A percentile compares a stretch with the other conserved stretches of the same genome.
These are phyloP conservation scores for Sinocyclocheilus grahami DNA, from an alignment of 2,113 vertebrate genomes.

Conservation along the genomic window DNA sequence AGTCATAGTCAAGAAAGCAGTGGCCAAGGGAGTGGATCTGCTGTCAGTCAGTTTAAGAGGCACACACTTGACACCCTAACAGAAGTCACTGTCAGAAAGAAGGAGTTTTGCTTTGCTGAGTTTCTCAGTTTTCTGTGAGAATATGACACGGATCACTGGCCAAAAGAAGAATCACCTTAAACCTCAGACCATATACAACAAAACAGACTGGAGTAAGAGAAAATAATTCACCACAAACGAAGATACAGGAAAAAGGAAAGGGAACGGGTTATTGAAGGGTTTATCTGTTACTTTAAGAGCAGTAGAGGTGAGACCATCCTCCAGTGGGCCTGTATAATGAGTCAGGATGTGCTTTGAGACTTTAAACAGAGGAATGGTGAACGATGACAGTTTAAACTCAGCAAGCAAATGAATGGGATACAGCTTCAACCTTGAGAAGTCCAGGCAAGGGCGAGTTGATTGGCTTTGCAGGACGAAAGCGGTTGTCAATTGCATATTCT, in stretches of 20 bases:
- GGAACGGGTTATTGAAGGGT: neutral
- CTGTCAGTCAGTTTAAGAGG: neutral
- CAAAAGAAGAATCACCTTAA: slow-evolving; percentile 7
- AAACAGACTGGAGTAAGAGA: neutral
- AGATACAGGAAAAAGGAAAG: neutral
- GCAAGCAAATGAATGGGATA: slow-evolving; percentile 29
- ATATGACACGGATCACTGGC: slow-evolving; percentile 33
- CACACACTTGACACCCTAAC: slow-evolving; percentile 26
- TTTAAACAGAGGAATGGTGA: slow-evolving; percentile 7
- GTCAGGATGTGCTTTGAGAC: slow-evolving; percentile 14
- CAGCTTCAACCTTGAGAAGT: slow-evolving; percentile 36
- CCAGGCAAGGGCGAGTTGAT: slow-evolving; percentile 31
- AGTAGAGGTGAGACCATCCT: slow-evolving; percentile 1
- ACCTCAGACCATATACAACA: neutral
- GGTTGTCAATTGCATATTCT: slow-evolving; percentile 29
- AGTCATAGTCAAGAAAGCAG: slow-evolving; percentile 27
- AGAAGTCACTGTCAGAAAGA: slow-evolving; percentile 16
- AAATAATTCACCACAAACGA: neutral
- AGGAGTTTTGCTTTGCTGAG: slow-evolving; percentile 17
- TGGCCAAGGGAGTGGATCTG: neutral
- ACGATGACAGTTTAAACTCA: slow-evolving; percentile 14
- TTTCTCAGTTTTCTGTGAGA: slow-evolving; percentile 30
- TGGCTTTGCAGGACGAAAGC: slow-evolving; percentile 3
- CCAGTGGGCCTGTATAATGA: slow-evolving; percentile 42
- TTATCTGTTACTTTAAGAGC: slow-evolving; percentile 20